Conservation (phyloP, 1,140 invertebrate species). For the Pygmarrhopalites habei region DNA sequence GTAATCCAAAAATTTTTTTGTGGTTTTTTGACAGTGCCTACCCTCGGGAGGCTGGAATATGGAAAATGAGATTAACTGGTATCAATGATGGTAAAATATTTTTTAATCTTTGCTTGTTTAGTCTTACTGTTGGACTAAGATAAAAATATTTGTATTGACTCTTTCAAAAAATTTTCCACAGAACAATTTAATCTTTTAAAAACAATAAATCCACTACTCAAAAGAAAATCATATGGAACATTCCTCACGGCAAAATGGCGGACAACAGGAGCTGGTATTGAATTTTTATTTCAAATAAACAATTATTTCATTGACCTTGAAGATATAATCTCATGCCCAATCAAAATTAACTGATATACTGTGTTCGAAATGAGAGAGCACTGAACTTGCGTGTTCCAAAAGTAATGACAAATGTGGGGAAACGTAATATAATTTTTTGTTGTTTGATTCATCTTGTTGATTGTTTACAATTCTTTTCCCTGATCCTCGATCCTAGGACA, state of each 20-base stretch:
- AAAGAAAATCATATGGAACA: slow-evolving; percentile 1
- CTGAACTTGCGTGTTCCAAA: neutral
- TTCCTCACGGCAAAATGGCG: slow-evolving; percentile 12
- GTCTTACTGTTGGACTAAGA: too few relatives aligned
- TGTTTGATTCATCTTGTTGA: neutral
- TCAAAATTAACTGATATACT: neutral
- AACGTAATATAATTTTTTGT: neutral
- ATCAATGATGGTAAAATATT: neutral
- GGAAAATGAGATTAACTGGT: neutral
- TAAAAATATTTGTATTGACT: too few relatives aligned
- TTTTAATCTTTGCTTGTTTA: too few relatives aligned
- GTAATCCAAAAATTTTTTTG: too few relatives aligned
- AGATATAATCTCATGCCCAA: neutral
- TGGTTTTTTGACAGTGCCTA: slow-evolving; percentile 1
- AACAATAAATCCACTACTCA: neutral
- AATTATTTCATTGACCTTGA: neutral
- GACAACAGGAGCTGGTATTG: neutral
- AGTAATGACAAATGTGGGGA: neutral
- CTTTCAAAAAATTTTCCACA: too few relatives aligned
- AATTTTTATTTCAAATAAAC: neutral
- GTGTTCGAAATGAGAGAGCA: neutral
- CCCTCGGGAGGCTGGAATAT: neutral
- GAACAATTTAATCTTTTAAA: neutral
- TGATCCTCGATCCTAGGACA: neutral
- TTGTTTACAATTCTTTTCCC: neutral